Evolutionary conservation across 2,888 invertebrate species (phyloP).

Genomic region (Caradrina clavipalpis): DNA sequence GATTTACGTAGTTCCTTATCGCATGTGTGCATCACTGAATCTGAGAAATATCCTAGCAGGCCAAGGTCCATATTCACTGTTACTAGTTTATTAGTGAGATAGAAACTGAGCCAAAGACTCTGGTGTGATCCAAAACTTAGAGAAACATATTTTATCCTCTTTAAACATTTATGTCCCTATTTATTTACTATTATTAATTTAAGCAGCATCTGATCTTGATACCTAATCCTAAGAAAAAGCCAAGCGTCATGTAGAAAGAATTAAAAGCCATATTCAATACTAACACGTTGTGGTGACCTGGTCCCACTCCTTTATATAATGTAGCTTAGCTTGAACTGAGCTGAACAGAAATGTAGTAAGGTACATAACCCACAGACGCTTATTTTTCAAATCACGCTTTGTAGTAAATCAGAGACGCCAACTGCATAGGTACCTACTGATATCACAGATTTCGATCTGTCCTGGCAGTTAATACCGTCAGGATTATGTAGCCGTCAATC

Average conservation of each 20-base stretch:
- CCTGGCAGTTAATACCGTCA: constrained; percentile 23
- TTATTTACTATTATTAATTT: no score
- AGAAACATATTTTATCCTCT: no score
- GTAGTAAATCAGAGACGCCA: neutral
- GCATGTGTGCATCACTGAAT: neutral
- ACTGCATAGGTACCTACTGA: neutral
- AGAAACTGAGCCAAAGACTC: neutral
- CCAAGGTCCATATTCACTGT: neutral
- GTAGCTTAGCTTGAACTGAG: no score
- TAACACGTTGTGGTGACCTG: no score
- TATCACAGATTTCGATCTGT: neutral
- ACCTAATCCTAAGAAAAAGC: no score
- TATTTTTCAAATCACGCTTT: neutral
- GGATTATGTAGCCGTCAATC: constrained; percentile 22
- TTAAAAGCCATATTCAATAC: no score
- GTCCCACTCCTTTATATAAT: no score
- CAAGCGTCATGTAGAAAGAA: no score
- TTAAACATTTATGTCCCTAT: no score
- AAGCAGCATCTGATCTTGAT: no score
- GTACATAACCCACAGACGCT: no score
- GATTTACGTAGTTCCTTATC: neutral
- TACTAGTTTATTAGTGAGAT: neutral
- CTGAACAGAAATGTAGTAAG: no score
- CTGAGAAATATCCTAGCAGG: neutral
- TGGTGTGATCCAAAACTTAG: neutral